Conservation (phyloP, 2,113 vertebrate species). For the Anser cygnoides region DNA sequence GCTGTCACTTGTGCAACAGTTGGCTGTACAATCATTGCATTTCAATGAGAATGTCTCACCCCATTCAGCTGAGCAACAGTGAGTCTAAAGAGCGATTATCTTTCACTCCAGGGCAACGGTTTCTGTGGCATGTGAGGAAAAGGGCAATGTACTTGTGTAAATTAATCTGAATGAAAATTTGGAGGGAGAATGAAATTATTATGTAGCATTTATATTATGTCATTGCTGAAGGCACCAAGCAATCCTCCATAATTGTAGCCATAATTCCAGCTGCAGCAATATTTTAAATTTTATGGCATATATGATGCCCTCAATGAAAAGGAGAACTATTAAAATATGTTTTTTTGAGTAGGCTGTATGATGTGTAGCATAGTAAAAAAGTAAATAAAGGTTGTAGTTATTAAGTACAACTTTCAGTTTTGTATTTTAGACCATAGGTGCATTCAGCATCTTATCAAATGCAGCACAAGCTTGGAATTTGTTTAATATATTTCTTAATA, state of each 20-base stretch:
- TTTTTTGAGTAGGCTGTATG: background rate
- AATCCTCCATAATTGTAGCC: background rate
- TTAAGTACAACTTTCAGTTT: background rate
- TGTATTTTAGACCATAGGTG: background rate
- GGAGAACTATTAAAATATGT: background rate
- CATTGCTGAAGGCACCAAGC: slow-evolving; percentile 7
- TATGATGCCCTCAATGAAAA: background rate
- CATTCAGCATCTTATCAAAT: background rate
- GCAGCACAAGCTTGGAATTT: background rate
- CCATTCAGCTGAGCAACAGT: background rate
- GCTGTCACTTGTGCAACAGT: background rate
- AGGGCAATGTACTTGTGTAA: background rate
- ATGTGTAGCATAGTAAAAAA: background rate
- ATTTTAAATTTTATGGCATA: background rate
- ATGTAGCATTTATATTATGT: background rate
- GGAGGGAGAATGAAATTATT: background rate
- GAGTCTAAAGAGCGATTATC: background rate
- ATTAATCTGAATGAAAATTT: background rate
- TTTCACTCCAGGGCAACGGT: background rate
- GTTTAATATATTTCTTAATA: background rate
- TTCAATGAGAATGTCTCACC: background rate
- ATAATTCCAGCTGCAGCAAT: background rate
- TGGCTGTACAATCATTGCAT: background rate
- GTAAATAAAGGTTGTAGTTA: background rate
- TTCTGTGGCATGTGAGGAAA: background rate